These are phyloP conservation scores for Sycophila sp. DNA, from an alignment of 1,140 invertebrate genomes.

Conservation along the genomic window DNA sequence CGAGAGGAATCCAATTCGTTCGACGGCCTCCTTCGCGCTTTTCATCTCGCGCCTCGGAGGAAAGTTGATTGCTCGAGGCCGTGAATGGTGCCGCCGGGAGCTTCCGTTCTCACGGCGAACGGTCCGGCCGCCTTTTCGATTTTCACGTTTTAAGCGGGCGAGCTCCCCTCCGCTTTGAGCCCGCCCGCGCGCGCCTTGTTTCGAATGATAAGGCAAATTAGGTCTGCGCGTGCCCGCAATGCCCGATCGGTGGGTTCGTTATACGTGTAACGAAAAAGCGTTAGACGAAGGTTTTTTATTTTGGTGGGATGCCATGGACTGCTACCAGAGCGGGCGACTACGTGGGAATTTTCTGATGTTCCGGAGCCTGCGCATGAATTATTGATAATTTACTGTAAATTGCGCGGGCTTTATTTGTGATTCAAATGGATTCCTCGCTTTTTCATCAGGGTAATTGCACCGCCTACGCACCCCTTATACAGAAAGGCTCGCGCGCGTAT, in stretches of 20 bases:
- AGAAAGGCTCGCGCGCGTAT: not conserved
- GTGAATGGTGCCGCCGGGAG: slow-evolving; percentile 2
- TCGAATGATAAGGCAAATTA: slow-evolving; percentile 8
- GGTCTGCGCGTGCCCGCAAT: slow-evolving; percentile 18
- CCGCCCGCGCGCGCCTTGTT: not conserved
- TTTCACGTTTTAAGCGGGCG: not conserved
- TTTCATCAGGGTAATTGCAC: no score
- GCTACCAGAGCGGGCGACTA: not conserved
- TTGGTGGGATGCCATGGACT: no score
- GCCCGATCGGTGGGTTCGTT: not conserved
- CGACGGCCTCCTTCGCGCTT: not conserved
- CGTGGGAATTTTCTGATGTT: not conserved
- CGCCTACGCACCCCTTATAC: no score
- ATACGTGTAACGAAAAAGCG: not conserved
- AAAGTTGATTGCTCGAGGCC: slow-evolving; percentile 20
- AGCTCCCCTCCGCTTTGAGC: not conserved
- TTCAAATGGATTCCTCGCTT: no score
- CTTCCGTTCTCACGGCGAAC: slow-evolving; percentile 15
- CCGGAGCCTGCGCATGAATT: not conserved
- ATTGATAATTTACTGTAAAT: not conserved
- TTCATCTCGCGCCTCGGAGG: not conserved
- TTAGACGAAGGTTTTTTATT: not conserved
- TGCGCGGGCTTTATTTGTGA: not conserved
- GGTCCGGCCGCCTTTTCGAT: slow-evolving; percentile 3
- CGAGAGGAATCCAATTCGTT: not conserved